Conservation (phyloP, 2,113 vertebrate genomes). For the Patagioenas fasciata region DNA sequence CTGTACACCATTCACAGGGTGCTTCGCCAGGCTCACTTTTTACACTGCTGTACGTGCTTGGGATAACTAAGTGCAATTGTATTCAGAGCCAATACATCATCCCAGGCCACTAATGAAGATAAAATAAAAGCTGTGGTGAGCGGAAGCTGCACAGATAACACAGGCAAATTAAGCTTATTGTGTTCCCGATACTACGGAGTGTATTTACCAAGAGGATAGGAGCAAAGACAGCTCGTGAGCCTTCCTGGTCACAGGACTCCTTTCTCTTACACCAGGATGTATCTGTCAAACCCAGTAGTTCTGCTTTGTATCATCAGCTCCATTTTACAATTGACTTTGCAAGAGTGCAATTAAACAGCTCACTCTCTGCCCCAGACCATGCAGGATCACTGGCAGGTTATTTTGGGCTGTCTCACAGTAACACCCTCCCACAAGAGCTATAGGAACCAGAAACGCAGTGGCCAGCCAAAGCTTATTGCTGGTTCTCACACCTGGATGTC, state of each 20-base stretch:
- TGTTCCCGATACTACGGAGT: neutral
- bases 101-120: slow-evolving; percentile 7
- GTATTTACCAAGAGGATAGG: slow-evolving; percentile 3
- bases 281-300: neutral
- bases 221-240: neutral
- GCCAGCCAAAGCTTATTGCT: neutral
- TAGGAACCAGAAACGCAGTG: neutral
- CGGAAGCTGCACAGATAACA: slow-evolving; percentile 18
- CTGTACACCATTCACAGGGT: neutral
- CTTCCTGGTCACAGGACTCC: neutral
- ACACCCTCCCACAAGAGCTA: neutral
- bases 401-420: slow-evolving; percentile 4
- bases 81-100: slow-evolving; percentile 5
- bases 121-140: neutral
- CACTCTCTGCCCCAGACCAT: neutral
- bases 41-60: slow-evolving; percentile 14
- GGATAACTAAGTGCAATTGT: slow-evolving; percentile 11
- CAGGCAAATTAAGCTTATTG: slow-evolving; percentile 32
- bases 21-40: neutral
- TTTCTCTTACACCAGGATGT: neutral
- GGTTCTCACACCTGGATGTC: neutral
- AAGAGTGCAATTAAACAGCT: neutral
- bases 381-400: neutral
- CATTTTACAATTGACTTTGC: neutral
- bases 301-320: neutral